Base-by-base conservation (phyloP, 2,888 invertebrate genomes). In the Catocala nupta region DNA sequence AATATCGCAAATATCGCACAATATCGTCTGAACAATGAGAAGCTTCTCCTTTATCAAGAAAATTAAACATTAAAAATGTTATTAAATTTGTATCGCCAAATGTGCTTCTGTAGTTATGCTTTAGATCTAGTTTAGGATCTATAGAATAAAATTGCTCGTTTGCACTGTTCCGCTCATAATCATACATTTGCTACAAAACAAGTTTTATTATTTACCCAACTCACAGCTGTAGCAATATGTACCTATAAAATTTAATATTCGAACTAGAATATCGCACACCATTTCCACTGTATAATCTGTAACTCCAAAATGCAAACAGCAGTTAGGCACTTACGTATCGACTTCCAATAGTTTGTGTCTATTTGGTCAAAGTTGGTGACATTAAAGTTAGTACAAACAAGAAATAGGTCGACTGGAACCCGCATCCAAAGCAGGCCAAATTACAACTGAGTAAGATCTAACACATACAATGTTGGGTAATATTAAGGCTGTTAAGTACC, bases 391-490 rank as follows among this genome's bases (percentile, higher is more conserved):
- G 80, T 70, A 63, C 85, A 87, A 90, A 89, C 86, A 88, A 81
- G 84, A 84, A 87, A 84, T 83, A 79, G 84, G 83, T 73, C 77
- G 82, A 80, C 78, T 76, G 67, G 72, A 69, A 70, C 89, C 89
- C 90, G 88, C 88, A 90, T 89, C 81, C 76, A 78, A 81, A 85
- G 74, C 81, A 78, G 81, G 73, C 77, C 81, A 84, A 88, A 88
- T 85, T 85, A 85, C 83, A 81, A 83, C 80, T 78, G 78, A 34
- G 25, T 49, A 34, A 84, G 83, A 83, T 79, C 80, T 79, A 81
- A 82, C 75, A 83, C 76, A 84, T 73, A 83, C 73, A 67, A 69
- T 65, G 62, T 71, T 75, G 45, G 62, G 65, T 60, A 59, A 70
- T 70, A 76, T 73, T 66, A 71, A 59, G 64, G 63, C 45, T 54